Evolutionary conservation across 1,140 invertebrate genomes (phyloP).

Genomic region (Procambarus virginalis): DNA sequence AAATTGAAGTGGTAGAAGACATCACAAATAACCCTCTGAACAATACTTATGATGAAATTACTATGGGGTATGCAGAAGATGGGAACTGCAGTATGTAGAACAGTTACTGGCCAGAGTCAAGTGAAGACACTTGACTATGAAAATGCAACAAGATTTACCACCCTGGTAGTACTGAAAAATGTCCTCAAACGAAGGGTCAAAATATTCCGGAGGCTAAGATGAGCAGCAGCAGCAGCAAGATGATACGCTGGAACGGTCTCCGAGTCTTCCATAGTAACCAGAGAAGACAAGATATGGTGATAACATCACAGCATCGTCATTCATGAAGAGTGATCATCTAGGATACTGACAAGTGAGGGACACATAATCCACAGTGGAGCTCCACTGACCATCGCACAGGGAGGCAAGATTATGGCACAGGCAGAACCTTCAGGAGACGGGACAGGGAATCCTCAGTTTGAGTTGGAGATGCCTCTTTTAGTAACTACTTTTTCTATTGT

Average conservation of each 20-base stretch:
- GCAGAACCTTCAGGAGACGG: conserved; percentile 16
- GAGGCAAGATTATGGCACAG: neutral
- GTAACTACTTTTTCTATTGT: neutral
- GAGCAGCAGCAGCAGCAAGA: neutral
- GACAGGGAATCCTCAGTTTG: conserved; percentile 26
- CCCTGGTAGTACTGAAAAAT: neutral
- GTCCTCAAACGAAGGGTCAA: neutral
- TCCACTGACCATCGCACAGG: conserved; percentile 11
- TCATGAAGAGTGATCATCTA: conserved; percentile 16
- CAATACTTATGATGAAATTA: conserved; percentile 7
- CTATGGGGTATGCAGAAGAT: conserved; percentile 20
- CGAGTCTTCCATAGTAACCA: neutral
- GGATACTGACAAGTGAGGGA: conserved; percentile 19
- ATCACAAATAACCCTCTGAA: neutral
- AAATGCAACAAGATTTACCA: neutral
- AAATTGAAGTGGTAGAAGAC: conserved; percentile 11
- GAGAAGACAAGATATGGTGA: neutral
- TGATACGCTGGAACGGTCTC: neutral
- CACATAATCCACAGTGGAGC: conserved; percentile 8
- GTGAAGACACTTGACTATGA: conserved; percentile 1
- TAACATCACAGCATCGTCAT: neutral
- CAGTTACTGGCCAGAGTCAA: neutral
- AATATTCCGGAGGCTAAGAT: neutral
- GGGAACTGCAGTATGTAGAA: conserved; percentile 2
- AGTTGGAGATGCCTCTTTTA: conserved; percentile 15